Conservation (phyloP, 2,797 vertebrate species). For the Myoxocephalus aenaeus region DNA sequence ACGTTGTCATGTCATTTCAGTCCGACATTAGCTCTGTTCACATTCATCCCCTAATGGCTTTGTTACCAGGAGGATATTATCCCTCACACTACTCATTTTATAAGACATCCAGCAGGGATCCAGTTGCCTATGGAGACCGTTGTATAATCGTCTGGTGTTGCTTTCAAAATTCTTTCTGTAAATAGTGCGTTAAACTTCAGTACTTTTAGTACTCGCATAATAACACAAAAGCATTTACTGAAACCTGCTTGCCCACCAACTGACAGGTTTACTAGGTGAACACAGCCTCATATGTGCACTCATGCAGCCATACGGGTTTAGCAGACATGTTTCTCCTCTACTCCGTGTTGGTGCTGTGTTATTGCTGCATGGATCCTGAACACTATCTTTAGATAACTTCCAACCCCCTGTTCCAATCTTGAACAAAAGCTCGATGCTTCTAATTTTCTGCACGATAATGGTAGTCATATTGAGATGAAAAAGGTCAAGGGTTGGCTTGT, state of each 20-base stretch:
- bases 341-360: conserved; percentile 60
- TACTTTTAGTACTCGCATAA: conserved; percentile 52
- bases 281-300: conserved; percentile 35
- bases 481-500: conserved; percentile 87
- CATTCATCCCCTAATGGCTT: conserved; percentile 68
- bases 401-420: conserved; percentile 64
- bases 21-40: conserved; percentile 49
- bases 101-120: conserved; percentile 66
- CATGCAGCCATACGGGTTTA: conserved; percentile 48
- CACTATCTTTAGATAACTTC: conserved; percentile 84
- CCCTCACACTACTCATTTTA: conserved; percentile 65
- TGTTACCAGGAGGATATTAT: conserved; percentile 71
- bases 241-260: conserved; percentile 25
- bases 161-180: conserved; percentile 58
- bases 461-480: conserved; percentile 86
- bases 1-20: conserved; percentile 60
- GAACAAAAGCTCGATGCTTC: conserved; percentile 87
- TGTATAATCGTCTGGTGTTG: conserved; percentile 52
- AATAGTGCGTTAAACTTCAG: conserved; percentile 65
- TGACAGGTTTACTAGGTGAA: conserved; percentile 48
- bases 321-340: conserved; percentile 55
- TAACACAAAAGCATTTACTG: conserved; percentile 40
- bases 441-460: conserved; percentile 90
- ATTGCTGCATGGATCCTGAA: conserved; percentile 78
- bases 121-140: conserved; percentile 76